Percentiles rank a stretch among this genome's conserved stretches.
These are phyloP conservation scores for Platanista minor DNA, from an alignment of 2,113 vertebrate genomes.

Conservation along the genomic window DNA sequence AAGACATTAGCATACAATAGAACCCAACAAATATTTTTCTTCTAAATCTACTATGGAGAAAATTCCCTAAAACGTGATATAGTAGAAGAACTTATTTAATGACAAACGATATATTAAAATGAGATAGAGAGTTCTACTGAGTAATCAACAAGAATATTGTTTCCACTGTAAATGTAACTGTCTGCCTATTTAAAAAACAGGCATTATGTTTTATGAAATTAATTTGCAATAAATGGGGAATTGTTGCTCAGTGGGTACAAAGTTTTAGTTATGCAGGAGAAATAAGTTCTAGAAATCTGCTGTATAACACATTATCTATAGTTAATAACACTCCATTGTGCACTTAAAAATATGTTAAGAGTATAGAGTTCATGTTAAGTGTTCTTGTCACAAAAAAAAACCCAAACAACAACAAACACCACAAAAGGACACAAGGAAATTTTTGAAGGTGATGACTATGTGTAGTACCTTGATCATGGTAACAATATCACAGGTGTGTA, in stretches of 20 bases:
- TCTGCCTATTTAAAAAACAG: neutral
- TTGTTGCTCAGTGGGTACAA: neutral
- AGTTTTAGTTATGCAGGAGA: neutral
- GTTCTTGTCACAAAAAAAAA: neutral
- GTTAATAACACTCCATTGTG: fast-evolving
- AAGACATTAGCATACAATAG: neutral
- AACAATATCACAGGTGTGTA: neutral
- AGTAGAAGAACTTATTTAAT: neutral
- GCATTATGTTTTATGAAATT: neutral
- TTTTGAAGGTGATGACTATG: neutral
- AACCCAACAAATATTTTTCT: neutral
- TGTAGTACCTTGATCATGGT: neutral
- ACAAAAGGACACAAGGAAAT: neutral
- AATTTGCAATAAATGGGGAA: neutral
- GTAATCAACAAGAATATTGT: neutral
- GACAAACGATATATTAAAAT: neutral
- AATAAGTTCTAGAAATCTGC: neutral
- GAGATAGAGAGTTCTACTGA: neutral
- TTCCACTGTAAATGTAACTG: neutral
- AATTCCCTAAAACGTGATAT: neutral
- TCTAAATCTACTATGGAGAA: neutral
- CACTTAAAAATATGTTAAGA: neutral
- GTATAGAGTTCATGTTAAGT: neutral
- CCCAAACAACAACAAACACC: neutral
- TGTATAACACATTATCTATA: too few relatives aligned